Base-by-base conservation (phyloP, 2,888 invertebrate species). In the Caenorhabditis panamensis region DNA sequence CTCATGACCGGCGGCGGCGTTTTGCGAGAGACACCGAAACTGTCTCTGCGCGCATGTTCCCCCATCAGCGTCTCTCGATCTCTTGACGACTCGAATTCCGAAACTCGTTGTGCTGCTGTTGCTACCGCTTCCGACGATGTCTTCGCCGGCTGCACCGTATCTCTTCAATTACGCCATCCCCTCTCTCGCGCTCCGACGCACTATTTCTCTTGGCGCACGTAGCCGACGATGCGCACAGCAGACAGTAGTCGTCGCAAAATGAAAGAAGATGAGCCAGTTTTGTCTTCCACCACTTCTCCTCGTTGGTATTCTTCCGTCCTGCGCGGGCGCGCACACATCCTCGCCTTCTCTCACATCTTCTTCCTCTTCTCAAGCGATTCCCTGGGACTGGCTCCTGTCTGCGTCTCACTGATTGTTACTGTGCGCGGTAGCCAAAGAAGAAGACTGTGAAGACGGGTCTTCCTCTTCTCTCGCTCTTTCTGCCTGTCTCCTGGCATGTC, bases 261-360 rank as follows among this genome's bases (percentile, higher is more conserved):
- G 58, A 64, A 72, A 72, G 64, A 64, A 73, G 73, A 73, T 73
- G 73, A 73, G 73, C 73, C 73, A 73, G 73, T 73, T 73, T 73
- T 73, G 72, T 64, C 72, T 63, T 72, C 72, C 49, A 56, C 64
- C 63, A 63, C 72, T 47, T 56, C 62, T 54, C 61, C 71, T 56
- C 36, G 54, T 64, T 73, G 36, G 64, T 67, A 58, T 61, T 64
- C 54, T 26, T 61, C 36, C 20, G 24, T 28, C 44, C 51, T 67
- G 56, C 68, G 67, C 54, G 24, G 58, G 53, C 59, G 54, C 62
- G 28, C 53, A 63, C 63, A 53, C 63, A 51, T 56, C 63, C 72
- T 62, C 54, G 61, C 63, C 49, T 56, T 58, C 49, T 68, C 54
- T 63, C 62, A 53, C 72, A 63, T 47, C 22, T 53, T 54, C 54